Evolutionary conservation across 2,113 vertebrate genomes (phyloP).

Genomic region (Phainopepla nitens): DNA sequence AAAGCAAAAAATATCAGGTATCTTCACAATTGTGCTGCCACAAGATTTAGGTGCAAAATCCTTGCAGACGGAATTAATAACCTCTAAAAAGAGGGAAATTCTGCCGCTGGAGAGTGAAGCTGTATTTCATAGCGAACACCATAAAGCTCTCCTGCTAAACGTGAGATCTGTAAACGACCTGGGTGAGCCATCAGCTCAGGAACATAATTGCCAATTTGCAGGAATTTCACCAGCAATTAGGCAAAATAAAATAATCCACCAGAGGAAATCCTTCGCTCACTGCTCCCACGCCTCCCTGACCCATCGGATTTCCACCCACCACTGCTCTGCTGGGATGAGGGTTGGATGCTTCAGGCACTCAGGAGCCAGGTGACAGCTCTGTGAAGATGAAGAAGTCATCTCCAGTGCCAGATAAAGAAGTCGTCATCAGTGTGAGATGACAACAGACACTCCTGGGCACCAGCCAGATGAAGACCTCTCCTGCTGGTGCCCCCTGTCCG

Average conservation of each 20-base stretch:
- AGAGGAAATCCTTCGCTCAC: constrained; percentile 20
- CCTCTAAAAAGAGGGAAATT: not conserved
- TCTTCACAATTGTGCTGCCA: not conserved
- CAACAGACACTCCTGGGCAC: not conserved
- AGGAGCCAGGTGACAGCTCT: not conserved
- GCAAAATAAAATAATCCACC: constrained; percentile 64
- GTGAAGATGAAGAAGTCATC: not conserved
- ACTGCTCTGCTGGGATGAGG: not conserved
- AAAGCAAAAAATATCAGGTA: not conserved
- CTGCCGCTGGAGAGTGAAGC: not conserved
- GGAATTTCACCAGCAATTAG: constrained; percentile 72
- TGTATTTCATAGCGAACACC: not conserved
- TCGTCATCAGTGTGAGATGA: not conserved
- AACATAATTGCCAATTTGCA: constrained; percentile 69
- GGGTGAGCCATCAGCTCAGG: constrained; percentile 56
- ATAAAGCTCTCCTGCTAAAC: constrained; percentile 51
- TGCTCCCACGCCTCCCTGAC: not conserved
- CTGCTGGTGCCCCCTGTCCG: fast-evolving
- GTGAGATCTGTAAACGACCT: constrained; percentile 52
- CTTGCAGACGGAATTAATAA: not conserved
- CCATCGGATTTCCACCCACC: not conserved
- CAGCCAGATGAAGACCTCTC: not conserved
- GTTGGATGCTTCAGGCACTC: not conserved
- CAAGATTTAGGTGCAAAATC: not conserved
- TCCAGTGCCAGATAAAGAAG: not conserved